Evolutionary conservation across 2,888 invertebrate genomes (phyloP).

Genomic region (Drosophila ustulata): DNA sequence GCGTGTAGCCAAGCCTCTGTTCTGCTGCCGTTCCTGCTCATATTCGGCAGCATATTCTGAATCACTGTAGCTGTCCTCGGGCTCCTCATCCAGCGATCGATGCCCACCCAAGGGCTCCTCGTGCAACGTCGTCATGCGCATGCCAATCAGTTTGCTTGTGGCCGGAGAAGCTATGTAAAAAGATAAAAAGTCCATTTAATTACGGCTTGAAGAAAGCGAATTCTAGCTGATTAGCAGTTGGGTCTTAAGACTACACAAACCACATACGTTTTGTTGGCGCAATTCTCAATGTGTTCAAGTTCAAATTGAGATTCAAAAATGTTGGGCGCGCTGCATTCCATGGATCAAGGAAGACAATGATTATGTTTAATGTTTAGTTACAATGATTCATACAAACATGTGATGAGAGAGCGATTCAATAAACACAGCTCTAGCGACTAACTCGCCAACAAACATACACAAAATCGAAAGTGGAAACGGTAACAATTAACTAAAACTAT

Average conservation of each 20-base stretch:
- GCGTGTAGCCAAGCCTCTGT: slow-evolving; percentile 76
- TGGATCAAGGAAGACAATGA: slow-evolving; percentile 67
- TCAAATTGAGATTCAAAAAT: slow-evolving; percentile 98
- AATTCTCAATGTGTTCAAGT: slow-evolving; percentile 95
- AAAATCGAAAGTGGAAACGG: slow-evolving; percentile 22
- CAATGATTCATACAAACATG: slow-evolving; percentile 58
- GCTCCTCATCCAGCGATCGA: slow-evolving; percentile 85
- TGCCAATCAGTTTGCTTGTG: slow-evolving; percentile 90
- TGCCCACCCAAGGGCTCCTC: slow-evolving; percentile 90
- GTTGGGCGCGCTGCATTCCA: slow-evolving; percentile 97
- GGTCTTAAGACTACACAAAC: slow-evolving; percentile 65
- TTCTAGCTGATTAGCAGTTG: slow-evolving; percentile 18
- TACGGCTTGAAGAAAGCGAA: not conserved
- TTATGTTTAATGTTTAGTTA: slow-evolving; percentile 77
- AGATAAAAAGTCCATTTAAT: slow-evolving; percentile 15
- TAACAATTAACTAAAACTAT: slow-evolving; percentile 1
- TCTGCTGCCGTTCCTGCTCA: slow-evolving; percentile 83
- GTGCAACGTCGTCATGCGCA: slow-evolving; percentile 96
- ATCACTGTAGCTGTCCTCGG: slow-evolving; percentile 85
- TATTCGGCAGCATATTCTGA: slow-evolving; percentile 85
- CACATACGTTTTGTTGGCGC: slow-evolving; percentile 96
- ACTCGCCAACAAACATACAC: slow-evolving; percentile 28
- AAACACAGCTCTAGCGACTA: slow-evolving; percentile 42
- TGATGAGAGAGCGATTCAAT: slow-evolving; percentile 51
- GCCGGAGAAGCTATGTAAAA: slow-evolving; percentile 90